phyloP scores from a whole-genome alignment of 1,140 invertebrate species.

The Araneus ventricosus region DNA sequence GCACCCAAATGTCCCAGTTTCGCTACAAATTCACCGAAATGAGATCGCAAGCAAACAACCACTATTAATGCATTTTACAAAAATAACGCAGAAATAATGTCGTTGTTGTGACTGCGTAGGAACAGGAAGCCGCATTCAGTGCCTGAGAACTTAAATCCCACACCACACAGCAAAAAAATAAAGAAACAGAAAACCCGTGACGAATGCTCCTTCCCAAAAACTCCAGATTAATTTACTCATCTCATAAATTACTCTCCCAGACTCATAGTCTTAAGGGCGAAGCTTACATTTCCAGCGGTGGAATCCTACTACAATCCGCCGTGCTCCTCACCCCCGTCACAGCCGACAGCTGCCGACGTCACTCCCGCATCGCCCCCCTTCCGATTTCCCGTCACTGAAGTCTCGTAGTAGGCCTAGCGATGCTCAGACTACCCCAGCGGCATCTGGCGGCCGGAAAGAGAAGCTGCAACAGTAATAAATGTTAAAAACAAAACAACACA shows the following conservation, averaged over 20 bases:
- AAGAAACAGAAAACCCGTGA: not conserved
- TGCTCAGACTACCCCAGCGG: slow-evolving; percentile 4
- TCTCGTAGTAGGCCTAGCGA: slow-evolving; percentile 50
- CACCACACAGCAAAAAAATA: not conserved
- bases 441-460: slow-evolving; percentile 44
- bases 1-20: too few relatives aligned
- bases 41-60: not conserved
- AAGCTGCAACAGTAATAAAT: not conserved
- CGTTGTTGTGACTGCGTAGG: slow-evolving; percentile 24
- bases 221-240: slow-evolving; percentile 63
- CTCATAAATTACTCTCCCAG: slow-evolving; percentile 61
- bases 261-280: slow-evolving; percentile 20
- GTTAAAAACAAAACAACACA: slow-evolving; percentile 39
- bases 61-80: slow-evolving; percentile 5
- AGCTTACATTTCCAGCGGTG: slow-evolving; percentile 40
- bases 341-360: slow-evolving; percentile 57
- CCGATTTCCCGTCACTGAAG: not conserved
- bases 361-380: slow-evolving; percentile 54
- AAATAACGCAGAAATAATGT: slow-evolving; percentile 19
- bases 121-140: not conserved
- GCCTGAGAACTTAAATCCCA: not conserved
- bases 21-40: not conserved
- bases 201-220: slow-evolving; percentile 41
- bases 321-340: not conserved
- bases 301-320: slow-evolving; percentile 37